Percentiles rank a stretch among this genome's conserved stretches.
Conservation (phyloP, 2,797 vertebrate genomes). For the Sciaenops ocellatus region DNA sequence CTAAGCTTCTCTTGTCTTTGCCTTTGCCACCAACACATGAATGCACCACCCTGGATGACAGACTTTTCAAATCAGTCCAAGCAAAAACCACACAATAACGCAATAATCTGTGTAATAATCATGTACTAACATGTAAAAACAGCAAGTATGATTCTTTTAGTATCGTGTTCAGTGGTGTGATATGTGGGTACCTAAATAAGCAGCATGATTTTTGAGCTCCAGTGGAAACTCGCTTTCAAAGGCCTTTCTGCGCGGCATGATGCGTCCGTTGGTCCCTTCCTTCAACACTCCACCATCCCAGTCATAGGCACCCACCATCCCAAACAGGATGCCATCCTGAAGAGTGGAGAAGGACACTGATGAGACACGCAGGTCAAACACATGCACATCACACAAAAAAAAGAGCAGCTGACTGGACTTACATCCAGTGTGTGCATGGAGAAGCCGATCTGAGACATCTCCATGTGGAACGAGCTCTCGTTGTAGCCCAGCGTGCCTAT, state of each 20-base stretch:
- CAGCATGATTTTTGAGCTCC: conserved; percentile 93
- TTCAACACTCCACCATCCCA: conserved; percentile 95
- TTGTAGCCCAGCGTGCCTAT: conserved; percentile 92
- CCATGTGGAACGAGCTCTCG: conserved; percentile 94
- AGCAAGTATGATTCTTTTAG: not conserved
- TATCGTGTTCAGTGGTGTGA: not conserved
- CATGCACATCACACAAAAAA: not conserved
- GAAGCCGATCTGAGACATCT: conserved; percentile 98
- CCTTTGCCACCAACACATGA: not conserved
- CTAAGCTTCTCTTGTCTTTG: not conserved
- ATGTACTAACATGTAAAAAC: not conserved
- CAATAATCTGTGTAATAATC: not conserved
- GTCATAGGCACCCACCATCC: conserved; percentile 96
- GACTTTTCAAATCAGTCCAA: not conserved
- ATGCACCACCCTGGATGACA: not conserved
- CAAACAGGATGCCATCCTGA: conserved; percentile 95
- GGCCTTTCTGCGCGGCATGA: conserved; percentile 87
- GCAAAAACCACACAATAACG: not conserved
- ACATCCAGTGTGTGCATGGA: conserved; percentile 92
- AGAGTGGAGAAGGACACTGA: not conserved
- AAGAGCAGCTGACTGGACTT: conserved; percentile 47
- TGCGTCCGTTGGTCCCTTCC: conserved; percentile 80
- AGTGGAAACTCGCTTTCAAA: conserved; percentile 92
- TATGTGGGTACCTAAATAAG: conserved; percentile 89
- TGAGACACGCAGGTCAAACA: conserved; percentile 11